Conservation (phyloP, 2,888 invertebrate genomes). For the Cheilosia pagana region DNA sequence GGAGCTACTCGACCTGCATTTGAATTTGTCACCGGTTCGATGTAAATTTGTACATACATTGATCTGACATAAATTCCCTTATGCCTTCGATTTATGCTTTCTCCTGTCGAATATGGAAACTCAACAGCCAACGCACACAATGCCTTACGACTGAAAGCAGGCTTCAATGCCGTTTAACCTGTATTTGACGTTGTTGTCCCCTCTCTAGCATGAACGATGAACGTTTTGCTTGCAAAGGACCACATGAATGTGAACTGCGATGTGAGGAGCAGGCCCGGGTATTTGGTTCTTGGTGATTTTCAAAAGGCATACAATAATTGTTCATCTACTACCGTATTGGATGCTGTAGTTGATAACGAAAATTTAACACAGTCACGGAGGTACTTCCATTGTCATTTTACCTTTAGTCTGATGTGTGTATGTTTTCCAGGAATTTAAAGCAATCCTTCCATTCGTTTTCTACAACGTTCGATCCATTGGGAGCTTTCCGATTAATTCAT, state of each 20-base stretch:
- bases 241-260: conserved; percentile 18
- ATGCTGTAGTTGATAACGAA: conserved; percentile 20
- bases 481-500: not conserved
- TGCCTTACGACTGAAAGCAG: conserved; percentile 14
- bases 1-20: conserved; percentile 36
- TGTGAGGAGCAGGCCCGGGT: not conserved
- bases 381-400: conserved; percentile 28
- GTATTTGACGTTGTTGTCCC: conserved; percentile 44
- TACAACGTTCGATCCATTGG: not conserved
- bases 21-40: conserved; percentile 24
- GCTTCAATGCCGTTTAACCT: conserved; percentile 33
- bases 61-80: conserved; percentile 32
- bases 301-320: conserved; percentile 21
- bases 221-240: not conserved
- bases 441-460: not conserved
- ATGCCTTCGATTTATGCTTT: conserved; percentile 37
- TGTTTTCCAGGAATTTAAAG: not conserved
- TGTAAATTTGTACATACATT: conserved; percentile 4
- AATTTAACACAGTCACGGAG: conserved; percentile 30
- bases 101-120: conserved; percentile 28
- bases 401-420: conserved; percentile 3
- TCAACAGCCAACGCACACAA: conserved; percentile 23
- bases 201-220: conserved; percentile 17
- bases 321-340: conserved; percentile 1
- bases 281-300: conserved; percentile 24